A percentile compares a stretch with the other conserved stretches of the same genome.
phyloP scores from a whole-genome alignment of 64 coral and sea anemone species.

The Astreopora myriophthalma region DNA sequence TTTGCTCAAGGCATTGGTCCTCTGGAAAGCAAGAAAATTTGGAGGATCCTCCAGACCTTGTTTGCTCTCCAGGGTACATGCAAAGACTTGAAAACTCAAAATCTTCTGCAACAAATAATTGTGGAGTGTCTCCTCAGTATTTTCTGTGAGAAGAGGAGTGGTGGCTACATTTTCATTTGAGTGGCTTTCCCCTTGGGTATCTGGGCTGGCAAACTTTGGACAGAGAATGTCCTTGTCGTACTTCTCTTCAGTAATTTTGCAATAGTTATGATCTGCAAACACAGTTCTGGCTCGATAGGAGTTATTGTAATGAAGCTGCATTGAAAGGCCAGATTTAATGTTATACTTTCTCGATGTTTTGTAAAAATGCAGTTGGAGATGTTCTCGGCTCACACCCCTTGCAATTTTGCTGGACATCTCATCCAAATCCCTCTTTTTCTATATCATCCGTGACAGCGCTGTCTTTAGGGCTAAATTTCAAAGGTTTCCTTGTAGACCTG shows the following conservation, averaged over 20 bases:
- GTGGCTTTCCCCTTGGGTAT: not conserved
- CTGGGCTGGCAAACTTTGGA: not conserved
- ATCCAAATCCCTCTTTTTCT: not conserved
- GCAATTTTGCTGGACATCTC: constrained; percentile 1
- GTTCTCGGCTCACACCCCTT: not conserved
- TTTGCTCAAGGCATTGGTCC: constrained; percentile 42
- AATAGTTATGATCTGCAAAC: not conserved
- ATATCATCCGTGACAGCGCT: not conserved
- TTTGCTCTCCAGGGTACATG: not conserved
- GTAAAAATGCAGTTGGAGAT: constrained; percentile 2
- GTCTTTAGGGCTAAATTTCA: not conserved
- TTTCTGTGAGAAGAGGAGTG: not conserved
- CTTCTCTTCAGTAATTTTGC: not conserved
- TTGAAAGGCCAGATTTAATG: constrained; percentile 4
- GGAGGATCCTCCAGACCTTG: not conserved
- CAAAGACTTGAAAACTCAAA: not conserved
- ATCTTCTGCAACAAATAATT: not conserved
- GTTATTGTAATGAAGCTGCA: not conserved
- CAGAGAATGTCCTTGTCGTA: not conserved
- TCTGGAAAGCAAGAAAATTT: not conserved
- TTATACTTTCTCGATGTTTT: not conserved
- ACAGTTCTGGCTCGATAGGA: not conserved
- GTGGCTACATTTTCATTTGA: not conserved
- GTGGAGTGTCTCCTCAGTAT: not conserved
- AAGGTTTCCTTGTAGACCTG: constrained; percentile 1